Evolutionary conservation across 2,797 vertebrate genomes (phyloP).

Genomic region (Amniataba percoides): DNA sequence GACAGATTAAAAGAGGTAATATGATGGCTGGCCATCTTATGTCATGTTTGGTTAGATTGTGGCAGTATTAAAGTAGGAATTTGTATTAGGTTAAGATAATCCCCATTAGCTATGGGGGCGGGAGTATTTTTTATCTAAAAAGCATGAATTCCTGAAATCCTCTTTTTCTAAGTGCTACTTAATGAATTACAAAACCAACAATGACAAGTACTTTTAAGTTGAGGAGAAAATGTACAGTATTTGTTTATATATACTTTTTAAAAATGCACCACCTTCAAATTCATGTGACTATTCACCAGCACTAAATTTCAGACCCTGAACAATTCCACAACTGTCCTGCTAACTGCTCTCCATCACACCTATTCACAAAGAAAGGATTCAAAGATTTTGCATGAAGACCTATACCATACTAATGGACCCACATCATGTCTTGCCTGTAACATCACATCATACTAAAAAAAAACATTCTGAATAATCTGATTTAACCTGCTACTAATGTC

Average conservation of each 20-base stretch:
- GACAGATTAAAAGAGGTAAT: constrained; percentile 26
- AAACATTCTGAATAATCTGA: neutral
- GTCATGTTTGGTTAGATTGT: constrained; percentile 18
- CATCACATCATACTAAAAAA: neutral
- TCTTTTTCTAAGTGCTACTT: neutral
- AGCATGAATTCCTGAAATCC: constrained; percentile 21
- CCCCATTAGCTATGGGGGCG: constrained; percentile 9
- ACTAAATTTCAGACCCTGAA: neutral
- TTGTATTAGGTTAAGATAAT: constrained; percentile 20
- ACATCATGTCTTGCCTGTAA: neutral
- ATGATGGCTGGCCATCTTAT: constrained; percentile 10
- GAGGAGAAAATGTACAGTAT: neutral
- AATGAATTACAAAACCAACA: constrained; percentile 1
- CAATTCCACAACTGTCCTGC: neutral
- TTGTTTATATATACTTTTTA: neutral
- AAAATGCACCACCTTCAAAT: neutral
- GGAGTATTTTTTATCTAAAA: constrained; percentile 23
- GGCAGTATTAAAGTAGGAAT: constrained; percentile 37
- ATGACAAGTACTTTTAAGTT: neutral
- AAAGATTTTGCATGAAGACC: neutral
- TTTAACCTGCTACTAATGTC: neutral
- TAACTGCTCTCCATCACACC: neutral
- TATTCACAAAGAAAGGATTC: neutral
- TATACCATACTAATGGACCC: neutral
- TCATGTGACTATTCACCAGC: neutral